Evolutionary conservation across 2,113 vertebrate species (phyloP).

Genomic region (Cyanoderma ruficeps): DNA sequence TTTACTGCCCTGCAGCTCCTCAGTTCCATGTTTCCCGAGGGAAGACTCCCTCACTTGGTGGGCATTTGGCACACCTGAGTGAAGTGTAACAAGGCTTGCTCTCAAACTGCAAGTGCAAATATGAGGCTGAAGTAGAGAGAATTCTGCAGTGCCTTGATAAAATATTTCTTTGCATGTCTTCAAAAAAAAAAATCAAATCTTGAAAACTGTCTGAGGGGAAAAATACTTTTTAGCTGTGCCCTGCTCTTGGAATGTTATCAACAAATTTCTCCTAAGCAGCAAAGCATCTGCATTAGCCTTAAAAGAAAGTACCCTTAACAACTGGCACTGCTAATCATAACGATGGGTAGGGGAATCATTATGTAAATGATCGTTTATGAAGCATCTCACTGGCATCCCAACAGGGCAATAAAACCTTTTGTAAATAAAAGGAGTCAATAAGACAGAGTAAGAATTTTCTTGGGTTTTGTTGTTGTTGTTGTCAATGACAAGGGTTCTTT

Average conservation of each 20-base stretch:
- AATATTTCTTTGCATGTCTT: background rate
- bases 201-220: background rate
- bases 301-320: background rate
- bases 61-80: background rate
- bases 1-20: background rate
- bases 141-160: background rate
- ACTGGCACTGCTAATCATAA: slow-evolving; percentile 8
- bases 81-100: background rate
- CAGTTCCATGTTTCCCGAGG: background rate
- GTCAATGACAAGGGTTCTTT: background rate
- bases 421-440: background rate
- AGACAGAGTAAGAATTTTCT: background rate
- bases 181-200: background rate
- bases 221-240: background rate
- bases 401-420: background rate
- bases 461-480: background rate
- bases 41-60: background rate
- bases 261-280: background rate
- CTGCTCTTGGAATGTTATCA: background rate
- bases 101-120: background rate
- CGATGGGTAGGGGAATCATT: background rate
- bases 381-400: background rate
- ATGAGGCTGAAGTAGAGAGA: background rate
- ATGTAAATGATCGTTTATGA: background rate
- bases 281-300: background rate